phyloP scores from a whole-genome alignment of 2,797 vertebrate genomes.

The Manis pentadactyla region DNA sequence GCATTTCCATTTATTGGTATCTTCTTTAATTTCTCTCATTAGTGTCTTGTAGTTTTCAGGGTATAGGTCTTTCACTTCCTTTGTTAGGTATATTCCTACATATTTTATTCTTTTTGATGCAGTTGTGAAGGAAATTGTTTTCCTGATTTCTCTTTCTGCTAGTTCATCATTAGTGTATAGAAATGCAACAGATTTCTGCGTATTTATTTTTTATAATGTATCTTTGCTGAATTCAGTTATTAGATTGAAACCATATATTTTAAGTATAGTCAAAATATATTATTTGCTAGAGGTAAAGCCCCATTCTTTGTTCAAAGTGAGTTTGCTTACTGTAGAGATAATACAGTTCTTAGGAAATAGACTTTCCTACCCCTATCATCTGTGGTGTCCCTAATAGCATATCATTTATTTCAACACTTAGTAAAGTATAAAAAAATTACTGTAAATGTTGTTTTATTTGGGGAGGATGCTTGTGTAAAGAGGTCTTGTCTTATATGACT shows the following conservation, averaged over 20 bases:
- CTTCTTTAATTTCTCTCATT: no score
- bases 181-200: no score
- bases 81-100: no score
- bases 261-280: conserved; percentile 64
- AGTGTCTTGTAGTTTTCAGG: no score
- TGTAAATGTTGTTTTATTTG: background rate
- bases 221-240: no score
- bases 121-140: no score
- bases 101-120: no score
- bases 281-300: conserved; percentile 6
- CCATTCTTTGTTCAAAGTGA: conserved; percentile 47
- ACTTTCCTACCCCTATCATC: background rate
- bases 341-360: conserved; percentile 29
- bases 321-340: background rate
- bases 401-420: background rate
- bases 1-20: no score
- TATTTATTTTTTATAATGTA: no score
- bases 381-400: conserved; percentile 16
- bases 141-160: no score
- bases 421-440: background rate
- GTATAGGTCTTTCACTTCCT: no score
- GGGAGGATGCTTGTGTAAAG: background rate
- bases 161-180: no score
- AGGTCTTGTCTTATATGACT: background rate
- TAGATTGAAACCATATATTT: conserved; percentile 60